Evolutionary conservation across 2,888 invertebrate species (phyloP).

Genomic region (Gortyna flavago): DNA sequence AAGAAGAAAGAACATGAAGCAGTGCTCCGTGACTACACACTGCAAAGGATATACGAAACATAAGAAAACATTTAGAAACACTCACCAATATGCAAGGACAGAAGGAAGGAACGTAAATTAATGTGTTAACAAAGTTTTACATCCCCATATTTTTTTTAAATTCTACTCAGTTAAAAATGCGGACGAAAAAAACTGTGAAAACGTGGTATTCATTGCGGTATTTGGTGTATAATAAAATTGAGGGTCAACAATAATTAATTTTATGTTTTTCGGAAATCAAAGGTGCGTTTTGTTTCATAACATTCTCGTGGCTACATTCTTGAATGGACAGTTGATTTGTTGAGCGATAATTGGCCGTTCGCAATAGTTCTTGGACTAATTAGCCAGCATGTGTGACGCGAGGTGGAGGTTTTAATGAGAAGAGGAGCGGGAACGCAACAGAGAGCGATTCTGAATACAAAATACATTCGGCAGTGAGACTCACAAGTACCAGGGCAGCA

Average conservation of each 20-base stretch:
- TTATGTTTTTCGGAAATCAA: slow-evolving; percentile 60
- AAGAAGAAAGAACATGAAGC: not conserved
- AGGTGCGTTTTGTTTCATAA: slow-evolving; percentile 60
- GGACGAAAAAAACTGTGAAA: slow-evolving; percentile 17
- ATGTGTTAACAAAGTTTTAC: not conserved
- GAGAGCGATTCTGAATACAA: slow-evolving; percentile 20
- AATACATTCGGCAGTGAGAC: not conserved
- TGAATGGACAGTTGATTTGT: slow-evolving; percentile 64
- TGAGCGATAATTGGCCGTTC: slow-evolving; percentile 54
- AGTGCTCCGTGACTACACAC: not conserved
- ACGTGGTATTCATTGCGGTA: slow-evolving; percentile 35
- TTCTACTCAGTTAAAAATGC: slow-evolving; percentile 26
- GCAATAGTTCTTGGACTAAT: slow-evolving; percentile 77
- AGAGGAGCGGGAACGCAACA: slow-evolving; percentile 16
- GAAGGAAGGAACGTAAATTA: slow-evolving; percentile 16
- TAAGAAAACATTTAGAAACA: not conserved
- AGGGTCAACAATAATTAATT: slow-evolving; percentile 59
- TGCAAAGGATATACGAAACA: not conserved
- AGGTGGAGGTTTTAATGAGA: slow-evolving; percentile 33
- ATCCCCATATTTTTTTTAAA: slow-evolving; percentile 16
- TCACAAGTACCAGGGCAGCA: not conserved
- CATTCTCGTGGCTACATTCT: slow-evolving; percentile 58
- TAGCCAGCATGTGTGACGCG: slow-evolving; percentile 77
- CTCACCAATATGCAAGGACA: slow-evolving; percentile 3
- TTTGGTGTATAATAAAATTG: slow-evolving; percentile 46